Evolutionary conservation across 2,888 invertebrate species (phyloP).

Genomic region (Eurois occulta): DNA sequence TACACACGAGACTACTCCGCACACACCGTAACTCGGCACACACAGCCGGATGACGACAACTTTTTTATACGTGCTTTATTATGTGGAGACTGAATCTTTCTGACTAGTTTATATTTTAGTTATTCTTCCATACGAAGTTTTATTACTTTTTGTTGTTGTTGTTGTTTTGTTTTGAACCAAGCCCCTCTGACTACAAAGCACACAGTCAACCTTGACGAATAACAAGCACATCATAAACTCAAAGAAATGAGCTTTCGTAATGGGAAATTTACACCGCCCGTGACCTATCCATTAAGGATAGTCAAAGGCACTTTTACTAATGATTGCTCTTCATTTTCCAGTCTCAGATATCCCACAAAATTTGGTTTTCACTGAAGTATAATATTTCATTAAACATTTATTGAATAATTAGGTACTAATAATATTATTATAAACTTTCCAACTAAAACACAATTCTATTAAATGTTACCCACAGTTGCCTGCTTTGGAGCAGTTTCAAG

Average conservation of each 20-base stretch:
- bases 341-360: background rate
- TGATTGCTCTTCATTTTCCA: conserved; percentile 11
- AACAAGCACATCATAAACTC: conserved; percentile 52
- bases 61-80: conserved; percentile 24
- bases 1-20: conserved; percentile 16
- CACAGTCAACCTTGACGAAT: conserved; percentile 38
- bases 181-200: conserved; percentile 39
- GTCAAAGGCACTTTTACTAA: conserved; percentile 45
- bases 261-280: conserved; percentile 47
- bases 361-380: background rate
- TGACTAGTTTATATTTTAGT: conserved; percentile 19
- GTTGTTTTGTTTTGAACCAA: conserved; percentile 52
- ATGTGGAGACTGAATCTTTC: conserved; percentile 15
- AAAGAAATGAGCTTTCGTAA: conserved; percentile 43
- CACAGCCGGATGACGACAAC: background rate
- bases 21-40: conserved; percentile 7
- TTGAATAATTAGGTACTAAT: background rate
- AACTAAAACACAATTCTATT: background rate
- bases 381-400: background rate
- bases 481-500: conserved; percentile 21
- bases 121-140: conserved; percentile 40
- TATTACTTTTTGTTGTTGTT: conserved; percentile 38
- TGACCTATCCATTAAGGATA: conserved; percentile 45
- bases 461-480: background rate
- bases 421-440: background rate